Conservation (phyloP, 2,113 vertebrate genomes). For the Panurus biarmicus region DNA sequence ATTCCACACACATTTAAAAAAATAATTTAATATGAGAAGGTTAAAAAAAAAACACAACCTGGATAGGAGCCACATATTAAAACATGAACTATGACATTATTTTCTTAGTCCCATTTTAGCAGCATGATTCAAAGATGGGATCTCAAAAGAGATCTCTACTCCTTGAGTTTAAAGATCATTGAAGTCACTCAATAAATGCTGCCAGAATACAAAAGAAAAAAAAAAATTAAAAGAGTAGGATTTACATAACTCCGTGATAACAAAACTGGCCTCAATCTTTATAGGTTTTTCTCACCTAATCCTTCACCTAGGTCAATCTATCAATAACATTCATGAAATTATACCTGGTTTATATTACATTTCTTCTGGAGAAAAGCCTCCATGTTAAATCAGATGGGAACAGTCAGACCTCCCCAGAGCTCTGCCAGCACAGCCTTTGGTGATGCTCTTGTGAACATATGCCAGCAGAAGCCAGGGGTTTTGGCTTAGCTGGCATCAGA, state of each 20-base stretch:
- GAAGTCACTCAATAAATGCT: neutral
- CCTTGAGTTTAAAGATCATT: neutral
- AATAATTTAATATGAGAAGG: neutral
- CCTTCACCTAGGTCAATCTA: neutral
- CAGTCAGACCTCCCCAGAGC: neutral
- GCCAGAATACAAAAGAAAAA: neutral
- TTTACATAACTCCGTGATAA: neutral
- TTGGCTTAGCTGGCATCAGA: neutral
- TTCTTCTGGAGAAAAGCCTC: neutral
- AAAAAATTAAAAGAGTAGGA: neutral
- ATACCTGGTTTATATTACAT: neutral
- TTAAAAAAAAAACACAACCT: neutral
- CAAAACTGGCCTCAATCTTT: neutral
- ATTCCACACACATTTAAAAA: neutral
- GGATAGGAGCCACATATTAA: neutral
- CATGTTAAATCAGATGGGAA: neutral
- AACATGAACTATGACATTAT: neutral
- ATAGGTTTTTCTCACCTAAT: neutral
- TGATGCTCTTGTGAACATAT: neutral
- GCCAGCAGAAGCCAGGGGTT: neutral
- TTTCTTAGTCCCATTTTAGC: neutral
- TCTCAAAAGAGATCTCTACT: neutral
- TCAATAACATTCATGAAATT: neutral
- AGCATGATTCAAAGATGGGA: neutral
- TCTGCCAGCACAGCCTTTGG: neutral